phyloP scores from a whole-genome alignment of 2,113 vertebrate species.

The Catharus bicknelli region DNA sequence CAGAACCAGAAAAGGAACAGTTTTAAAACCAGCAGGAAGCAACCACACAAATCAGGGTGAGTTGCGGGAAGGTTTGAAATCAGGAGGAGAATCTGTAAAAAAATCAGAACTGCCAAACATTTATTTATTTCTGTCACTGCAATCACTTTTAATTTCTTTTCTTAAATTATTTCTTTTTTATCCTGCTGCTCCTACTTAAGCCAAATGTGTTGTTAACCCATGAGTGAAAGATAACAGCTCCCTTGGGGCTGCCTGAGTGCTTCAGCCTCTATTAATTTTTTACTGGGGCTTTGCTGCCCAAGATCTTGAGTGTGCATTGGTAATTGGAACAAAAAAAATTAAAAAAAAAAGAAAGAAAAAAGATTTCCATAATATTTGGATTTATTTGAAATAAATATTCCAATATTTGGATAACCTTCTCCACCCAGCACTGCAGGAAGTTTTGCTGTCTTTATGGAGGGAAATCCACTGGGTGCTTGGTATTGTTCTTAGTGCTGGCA shows the following conservation, averaged over 20 bases:
- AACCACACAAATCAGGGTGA: not conserved
- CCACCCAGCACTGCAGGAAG: not conserved
- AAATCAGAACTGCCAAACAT: not conserved
- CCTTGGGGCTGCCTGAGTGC: not conserved
- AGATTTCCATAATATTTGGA: not conserved
- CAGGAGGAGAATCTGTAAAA: not conserved
- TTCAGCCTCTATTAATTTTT: not conserved
- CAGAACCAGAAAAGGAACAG: not conserved
- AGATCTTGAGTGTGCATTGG: not conserved
- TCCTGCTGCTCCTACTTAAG: not conserved
- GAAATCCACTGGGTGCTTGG: not conserved
- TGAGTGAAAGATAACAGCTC: not conserved
- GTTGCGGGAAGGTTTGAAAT: not conserved
- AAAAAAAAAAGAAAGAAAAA: not conserved
- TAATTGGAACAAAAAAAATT: not conserved
- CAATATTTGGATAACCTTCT: not conserved
- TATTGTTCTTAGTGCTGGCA: not conserved
- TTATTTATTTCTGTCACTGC: not conserved
- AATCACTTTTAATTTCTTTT: not conserved
- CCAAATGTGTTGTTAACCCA: not conserved
- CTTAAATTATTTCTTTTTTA: not conserved
- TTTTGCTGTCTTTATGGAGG: not conserved
- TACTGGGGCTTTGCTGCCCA: not conserved
- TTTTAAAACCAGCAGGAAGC: not conserved
- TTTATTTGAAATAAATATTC: not conserved